Base-by-base conservation (phyloP, 1,140 invertebrate species). In the Drosophila lini region DNA sequence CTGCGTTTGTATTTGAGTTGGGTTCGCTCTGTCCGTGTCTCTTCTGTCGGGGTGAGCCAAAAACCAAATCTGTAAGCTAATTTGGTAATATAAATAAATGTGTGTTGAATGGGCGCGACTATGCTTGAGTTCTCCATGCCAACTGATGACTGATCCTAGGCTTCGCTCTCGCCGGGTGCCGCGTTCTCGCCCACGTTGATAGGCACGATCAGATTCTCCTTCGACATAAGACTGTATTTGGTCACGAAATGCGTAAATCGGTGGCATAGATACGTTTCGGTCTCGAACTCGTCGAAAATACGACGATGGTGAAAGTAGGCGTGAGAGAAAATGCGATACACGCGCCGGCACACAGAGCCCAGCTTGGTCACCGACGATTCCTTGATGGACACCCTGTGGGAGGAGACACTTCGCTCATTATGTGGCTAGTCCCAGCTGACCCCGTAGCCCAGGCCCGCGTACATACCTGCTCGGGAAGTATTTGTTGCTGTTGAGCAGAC, bases 261-360 rank as follows among this genome's bases (percentile, higher is more conserved):
- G 88, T 97, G 97, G 93, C 99, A 99, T 44, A 99, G 93, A 92
- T 96, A 97, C 9, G 98, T 99, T 93, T 99, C 96, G 91, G 96
- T 96, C 95, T 99, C 99, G 94, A 99, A 99, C 83, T 98, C 97
- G 94, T 99, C 98, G 94, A 99, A 99, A 92, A 99, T 96, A 75
- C 95, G 94, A 85, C 97, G 94, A 93, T 99, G 99, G 94, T 99
- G 99, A 92, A 98, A 99, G 93, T 98, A 99, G 31, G 99, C 99
- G 94, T 99, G 99, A 34, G 98, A 99, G 93, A 99, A 99, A 91
- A 99, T 99, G 94, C 99, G 95, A 92, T 99, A 99, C 1, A 99
- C 98, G 89, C 99, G 95, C 80, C 99, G 95, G 93, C 99, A 99
- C 5, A 99, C 98, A 25, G 98, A 99, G 68, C 98, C 98, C 73